Base-by-base conservation (phyloP, 2,888 invertebrate genomes). In the Drosophila subquinaria region DNA sequence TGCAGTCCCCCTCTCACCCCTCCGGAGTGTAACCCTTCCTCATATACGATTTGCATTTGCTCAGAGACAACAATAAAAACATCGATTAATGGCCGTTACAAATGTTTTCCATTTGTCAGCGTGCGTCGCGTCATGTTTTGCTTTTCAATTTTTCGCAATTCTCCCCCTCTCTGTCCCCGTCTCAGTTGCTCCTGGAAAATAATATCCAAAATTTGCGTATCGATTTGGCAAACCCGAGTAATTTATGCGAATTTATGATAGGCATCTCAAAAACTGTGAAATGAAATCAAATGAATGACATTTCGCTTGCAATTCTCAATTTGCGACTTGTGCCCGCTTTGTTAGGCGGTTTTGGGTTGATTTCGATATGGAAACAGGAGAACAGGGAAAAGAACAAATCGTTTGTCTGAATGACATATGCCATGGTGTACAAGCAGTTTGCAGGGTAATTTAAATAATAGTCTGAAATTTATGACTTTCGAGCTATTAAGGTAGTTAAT, bases 71-170 rank as follows among this genome's bases (percentile, higher is more conserved):
- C 56, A 60, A 75, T 71, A 78, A 83, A 67, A 87, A 77, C 81
- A 84, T 85, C 89, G 76, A 87, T 89, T 85, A 85, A 85, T 87
- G 82, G 79, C 89, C 89, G 81, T 85, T 89, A 85, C 84, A 85
- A 85, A 85, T 89, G 89, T 87, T 84, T 89, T 85, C 88, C 84
- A 84, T 84, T 84, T 88, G 84, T 87, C 88, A 73, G 81, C 89
- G 68, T 84, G 87, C 69, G 89, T 71, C 71, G 61, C 57, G 67
- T 33, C 55, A n/a, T 43, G 38, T 33, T 65, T 72, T 55, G 10
- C 40, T 60, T 40, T 42, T 40, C 53, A 51, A 43, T 52, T 63
- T 73, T 77, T 61, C 52, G 64, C 73, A 73, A 53, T 56, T 45
- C 59, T 35, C 40, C 61, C 55, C 38, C 13, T 27, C 15, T 27